phyloP scores from a whole-genome alignment of 2,888 invertebrate genomes.

The Ormyrus rosae region DNA sequence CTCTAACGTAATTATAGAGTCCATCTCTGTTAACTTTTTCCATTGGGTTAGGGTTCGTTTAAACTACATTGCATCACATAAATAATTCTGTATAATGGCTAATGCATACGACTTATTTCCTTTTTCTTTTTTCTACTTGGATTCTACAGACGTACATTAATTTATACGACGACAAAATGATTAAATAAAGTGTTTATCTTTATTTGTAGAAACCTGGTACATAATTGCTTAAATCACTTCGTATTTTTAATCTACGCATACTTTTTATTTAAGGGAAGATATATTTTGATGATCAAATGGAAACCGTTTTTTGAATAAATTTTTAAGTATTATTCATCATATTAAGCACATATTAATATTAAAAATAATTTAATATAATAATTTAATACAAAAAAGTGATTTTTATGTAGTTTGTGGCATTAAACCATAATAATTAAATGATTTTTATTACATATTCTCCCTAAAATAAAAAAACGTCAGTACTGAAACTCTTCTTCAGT shows the following conservation, averaged over 20 bases:
- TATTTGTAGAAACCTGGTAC: slow-evolving; percentile 22
- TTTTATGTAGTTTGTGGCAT: neutral
- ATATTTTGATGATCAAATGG: slow-evolving; percentile 9
- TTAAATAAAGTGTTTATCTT: slow-evolving; percentile 37
- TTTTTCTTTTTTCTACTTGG: slow-evolving; percentile 44
- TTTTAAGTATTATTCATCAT: slow-evolving; percentile 59
- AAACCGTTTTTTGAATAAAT: neutral
- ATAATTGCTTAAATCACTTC: slow-evolving; percentile 26
- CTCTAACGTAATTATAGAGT: slow-evolving; percentile 54
- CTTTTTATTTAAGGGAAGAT: slow-evolving; percentile 8
- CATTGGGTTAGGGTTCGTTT: slow-evolving; percentile 41
- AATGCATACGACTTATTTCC: slow-evolving; percentile 34
- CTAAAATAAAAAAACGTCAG: slow-evolving; percentile 22
- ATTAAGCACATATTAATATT: slow-evolving; percentile 5
- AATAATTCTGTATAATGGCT: slow-evolving; percentile 38
- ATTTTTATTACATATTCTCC: slow-evolving; percentile 26
- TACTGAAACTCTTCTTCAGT: slow-evolving; percentile 33
- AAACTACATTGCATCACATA: slow-evolving; percentile 48
- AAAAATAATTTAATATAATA: neutral
- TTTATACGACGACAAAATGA: slow-evolving; percentile 42
- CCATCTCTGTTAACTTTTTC: slow-evolving; percentile 44
- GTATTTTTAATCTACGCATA: slow-evolving; percentile 17
- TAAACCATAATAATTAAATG: neutral
- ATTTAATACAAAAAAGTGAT: too few species aligned
- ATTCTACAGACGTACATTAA: slow-evolving; percentile 27